phyloP scores from a whole-genome alignment of 2,113 vertebrate species.

The Corythoichthys intestinalis region DNA sequence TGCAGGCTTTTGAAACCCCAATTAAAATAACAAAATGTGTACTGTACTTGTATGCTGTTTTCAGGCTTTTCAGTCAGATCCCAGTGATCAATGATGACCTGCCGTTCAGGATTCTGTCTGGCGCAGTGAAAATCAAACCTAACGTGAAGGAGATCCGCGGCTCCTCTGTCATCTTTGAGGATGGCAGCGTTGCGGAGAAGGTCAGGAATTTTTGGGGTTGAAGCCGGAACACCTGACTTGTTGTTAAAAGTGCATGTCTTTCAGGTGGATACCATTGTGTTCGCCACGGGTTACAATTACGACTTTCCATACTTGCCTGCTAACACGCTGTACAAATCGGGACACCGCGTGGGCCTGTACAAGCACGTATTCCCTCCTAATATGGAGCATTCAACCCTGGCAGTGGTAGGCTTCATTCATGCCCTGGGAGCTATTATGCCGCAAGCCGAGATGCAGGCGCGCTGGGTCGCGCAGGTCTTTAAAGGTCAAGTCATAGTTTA shows the following conservation, averaged over 20 bases:
- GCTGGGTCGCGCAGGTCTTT: conserved; percentile 80
- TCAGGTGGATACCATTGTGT: conserved; percentile 80
- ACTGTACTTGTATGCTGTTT: too few relatives aligned
- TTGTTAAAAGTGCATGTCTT: background rate
- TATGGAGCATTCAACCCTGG: conserved; percentile 81
- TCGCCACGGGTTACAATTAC: conserved; percentile 87
- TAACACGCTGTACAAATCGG: conserved; percentile 65
- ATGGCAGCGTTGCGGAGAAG: conserved; percentile 79
- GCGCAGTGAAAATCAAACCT: conserved; percentile 78
- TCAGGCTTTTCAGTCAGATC: conserved; percentile 69
- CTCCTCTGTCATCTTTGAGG: conserved; percentile 79
- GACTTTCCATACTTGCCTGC: conserved; percentile 81
- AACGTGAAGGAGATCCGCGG: conserved; percentile 79
- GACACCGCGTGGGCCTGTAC: conserved; percentile 74
- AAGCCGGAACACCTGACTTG: background rate
- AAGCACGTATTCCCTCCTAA: conserved; percentile 79
- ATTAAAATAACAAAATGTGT: background rate
- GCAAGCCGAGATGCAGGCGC: conserved; percentile 82
- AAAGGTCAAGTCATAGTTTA: conserved; percentile 72
- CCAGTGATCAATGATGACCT: conserved; percentile 82
- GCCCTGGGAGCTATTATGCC: conserved; percentile 85
- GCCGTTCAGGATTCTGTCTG: conserved; percentile 81
- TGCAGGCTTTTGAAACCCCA: too few relatives aligned
- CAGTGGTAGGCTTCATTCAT: conserved; percentile 82
- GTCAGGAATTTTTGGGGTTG: conserved; percentile 12